phyloP scores from a whole-genome alignment of 2,888 invertebrate genomes.

The Drosophila multiciliata region DNA sequence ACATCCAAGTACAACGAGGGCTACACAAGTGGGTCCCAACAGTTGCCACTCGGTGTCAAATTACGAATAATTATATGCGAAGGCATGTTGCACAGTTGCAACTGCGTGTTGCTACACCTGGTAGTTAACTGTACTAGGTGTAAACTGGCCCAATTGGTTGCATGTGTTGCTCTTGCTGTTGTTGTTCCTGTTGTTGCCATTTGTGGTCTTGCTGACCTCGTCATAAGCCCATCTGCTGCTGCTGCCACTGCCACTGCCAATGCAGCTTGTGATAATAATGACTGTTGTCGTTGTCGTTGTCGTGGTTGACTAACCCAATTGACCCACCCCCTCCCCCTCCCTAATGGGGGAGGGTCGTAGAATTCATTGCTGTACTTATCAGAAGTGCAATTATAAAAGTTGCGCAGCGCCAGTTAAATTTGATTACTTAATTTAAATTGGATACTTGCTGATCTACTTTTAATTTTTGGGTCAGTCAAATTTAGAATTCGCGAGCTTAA shows the following conservation, averaged over 20 bases:
- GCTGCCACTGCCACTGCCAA: not conserved
- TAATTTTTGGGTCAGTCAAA: constrained; percentile 1
- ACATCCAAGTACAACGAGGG: constrained; percentile 17
- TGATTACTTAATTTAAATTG: constrained; percentile 29
- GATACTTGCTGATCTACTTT: constrained; percentile 7
- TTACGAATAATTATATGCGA: constrained; percentile 71
- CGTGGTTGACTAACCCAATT: constrained; percentile 49
- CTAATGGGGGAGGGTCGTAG: constrained; percentile 15
- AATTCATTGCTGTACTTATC: constrained; percentile 51
- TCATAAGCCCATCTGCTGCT: constrained; percentile 12
- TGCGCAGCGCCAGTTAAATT: constrained; percentile 29
- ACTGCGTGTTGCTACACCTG: constrained; percentile 13
- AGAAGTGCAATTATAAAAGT: constrained; percentile 70
- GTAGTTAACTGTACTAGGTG: constrained; percentile 52
- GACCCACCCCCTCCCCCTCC: constrained; percentile 28
- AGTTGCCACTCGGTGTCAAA: constrained; percentile 52
- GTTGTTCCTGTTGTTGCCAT: constrained; percentile 24
- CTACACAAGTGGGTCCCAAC: constrained; percentile 15
- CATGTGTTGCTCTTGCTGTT: constrained; percentile 51
- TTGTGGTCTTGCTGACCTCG: constrained; percentile 28
- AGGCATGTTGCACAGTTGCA: constrained; percentile 43
- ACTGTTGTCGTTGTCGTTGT: constrained; percentile 28
- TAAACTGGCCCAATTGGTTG: constrained; percentile 57
- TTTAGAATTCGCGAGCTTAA: not conserved
- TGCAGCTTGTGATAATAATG: constrained; percentile 20